Evolutionary conservation across 1,140 invertebrate genomes (phyloP).

Genomic region (Drosophila grimshawi): DNA sequence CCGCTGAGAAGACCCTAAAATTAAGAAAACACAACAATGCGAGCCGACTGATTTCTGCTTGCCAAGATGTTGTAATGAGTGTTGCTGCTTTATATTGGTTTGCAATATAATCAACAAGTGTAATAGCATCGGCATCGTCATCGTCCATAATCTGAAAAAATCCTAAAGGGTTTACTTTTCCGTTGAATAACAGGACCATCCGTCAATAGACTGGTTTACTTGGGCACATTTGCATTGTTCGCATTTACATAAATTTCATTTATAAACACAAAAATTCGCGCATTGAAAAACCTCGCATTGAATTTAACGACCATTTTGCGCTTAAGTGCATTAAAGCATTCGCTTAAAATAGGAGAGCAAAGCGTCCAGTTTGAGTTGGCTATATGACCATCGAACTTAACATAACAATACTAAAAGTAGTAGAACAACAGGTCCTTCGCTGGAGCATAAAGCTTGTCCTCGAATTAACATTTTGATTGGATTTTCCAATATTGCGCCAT

Average conservation of each 20-base stretch:
- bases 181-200: neutral
- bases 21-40: conserved; percentile 52
- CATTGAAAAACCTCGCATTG: conserved; percentile 14
- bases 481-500: conserved; percentile 82
- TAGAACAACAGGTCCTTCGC: conserved; percentile 32
- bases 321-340: neutral
- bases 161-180: conserved; percentile 27
- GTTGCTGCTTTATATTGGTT: conserved; percentile 30
- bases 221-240: conserved; percentile 25
- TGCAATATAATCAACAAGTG: conserved; percentile 74
- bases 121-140: conserved; percentile 10
- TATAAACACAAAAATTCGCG: conserved; percentile 25
- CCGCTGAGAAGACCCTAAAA: conserved; percentile 60
- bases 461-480: conserved; percentile 82
- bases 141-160: conserved; percentile 5
- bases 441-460: conserved; percentile 35
- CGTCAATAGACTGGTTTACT: conserved; percentile 5
- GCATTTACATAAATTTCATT: conserved; percentile 52
- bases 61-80: conserved; percentile 26
- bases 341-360: conserved; percentile 1
- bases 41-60: conserved; percentile 22
- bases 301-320: neutral
- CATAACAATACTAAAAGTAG: conserved; percentile 38
- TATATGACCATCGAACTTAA: conserved; percentile 35
- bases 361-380: conserved; percentile 12